Evolutionary conservation across 2,113 vertebrate genomes (phyloP).

Genomic region (Sinocyclocheilus anshuiensis): DNA sequence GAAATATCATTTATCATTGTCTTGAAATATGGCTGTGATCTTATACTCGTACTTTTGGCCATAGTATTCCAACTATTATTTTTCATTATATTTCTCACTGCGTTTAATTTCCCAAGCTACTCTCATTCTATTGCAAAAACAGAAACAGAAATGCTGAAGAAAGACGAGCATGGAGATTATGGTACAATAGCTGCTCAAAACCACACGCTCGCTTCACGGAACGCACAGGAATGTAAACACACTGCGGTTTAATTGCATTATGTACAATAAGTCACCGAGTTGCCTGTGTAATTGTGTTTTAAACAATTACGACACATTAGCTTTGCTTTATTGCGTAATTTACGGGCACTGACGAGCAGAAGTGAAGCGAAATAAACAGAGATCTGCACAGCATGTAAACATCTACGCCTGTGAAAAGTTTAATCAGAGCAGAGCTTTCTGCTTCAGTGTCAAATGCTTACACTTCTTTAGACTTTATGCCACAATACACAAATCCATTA

Average conservation of each 20-base stretch:
- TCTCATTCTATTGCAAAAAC: neutral
- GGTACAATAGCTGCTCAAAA: neutral
- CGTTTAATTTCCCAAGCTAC: neutral
- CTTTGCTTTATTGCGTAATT: neutral
- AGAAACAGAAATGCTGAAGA: neutral
- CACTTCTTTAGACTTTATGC: neutral
- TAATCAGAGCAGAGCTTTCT: neutral
- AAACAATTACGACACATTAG: neutral
- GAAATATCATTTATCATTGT: neutral
- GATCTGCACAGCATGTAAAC: neutral
- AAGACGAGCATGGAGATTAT: neutral
- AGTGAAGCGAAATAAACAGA: neutral
- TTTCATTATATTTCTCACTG: neutral
- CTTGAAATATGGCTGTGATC: neutral
- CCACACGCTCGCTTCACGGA: neutral
- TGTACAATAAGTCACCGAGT: neutral
- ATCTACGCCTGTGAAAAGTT: neutral
- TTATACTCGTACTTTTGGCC: neutral
- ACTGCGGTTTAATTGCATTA: neutral
- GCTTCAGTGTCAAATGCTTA: neutral
- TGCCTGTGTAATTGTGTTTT: conserved; percentile 1
- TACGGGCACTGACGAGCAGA: neutral
- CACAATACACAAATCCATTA: conserved; percentile 14
- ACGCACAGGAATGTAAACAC: neutral
- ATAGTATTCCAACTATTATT: neutral